Evolutionary conservation across 2,113 vertebrate species (phyloP).

Genomic region (Athene noctua): DNA sequence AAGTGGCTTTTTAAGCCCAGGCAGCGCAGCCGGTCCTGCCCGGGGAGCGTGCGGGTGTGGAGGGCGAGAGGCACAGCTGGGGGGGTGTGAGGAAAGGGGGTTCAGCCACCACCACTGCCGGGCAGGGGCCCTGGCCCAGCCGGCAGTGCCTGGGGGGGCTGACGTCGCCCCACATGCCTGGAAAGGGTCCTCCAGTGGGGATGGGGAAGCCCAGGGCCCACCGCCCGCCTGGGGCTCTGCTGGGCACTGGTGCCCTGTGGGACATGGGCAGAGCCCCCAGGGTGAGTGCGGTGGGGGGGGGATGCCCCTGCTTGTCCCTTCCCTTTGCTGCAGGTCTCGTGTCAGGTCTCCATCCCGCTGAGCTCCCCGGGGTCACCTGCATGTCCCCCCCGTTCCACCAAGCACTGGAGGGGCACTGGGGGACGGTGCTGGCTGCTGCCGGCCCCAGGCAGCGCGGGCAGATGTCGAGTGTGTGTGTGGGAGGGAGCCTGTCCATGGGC

Average conservation of each 20-base stretch:
- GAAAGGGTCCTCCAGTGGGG: not conserved
- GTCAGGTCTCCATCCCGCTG: accelerated
- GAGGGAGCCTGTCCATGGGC: not conserved
- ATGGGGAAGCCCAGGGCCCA: not conserved
- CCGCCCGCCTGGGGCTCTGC: accelerated
- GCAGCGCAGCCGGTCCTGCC: accelerated
- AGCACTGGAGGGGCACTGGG: not conserved
- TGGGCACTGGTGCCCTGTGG: not conserved
- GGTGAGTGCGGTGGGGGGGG: accelerated
- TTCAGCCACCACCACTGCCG: accelerated
- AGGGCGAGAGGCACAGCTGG: not conserved
- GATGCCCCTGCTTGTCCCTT: not conserved
- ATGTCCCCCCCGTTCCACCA: accelerated
- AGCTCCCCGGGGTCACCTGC: not conserved
- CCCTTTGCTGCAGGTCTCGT: not conserved
- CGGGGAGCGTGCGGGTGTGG: not conserved
- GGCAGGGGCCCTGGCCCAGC: not conserved
- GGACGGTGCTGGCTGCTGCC: accelerated
- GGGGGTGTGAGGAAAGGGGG: not conserved
- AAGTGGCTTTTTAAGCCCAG: not conserved
- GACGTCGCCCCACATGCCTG: not conserved
- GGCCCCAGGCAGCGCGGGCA: not conserved
- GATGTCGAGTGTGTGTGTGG: not conserved
- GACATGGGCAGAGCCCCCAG: not conserved
- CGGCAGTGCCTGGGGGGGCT: not conserved